Evolutionary conservation across 2,888 invertebrate genomes (phyloP).

Genomic region (Drosophila mulleri): DNA sequence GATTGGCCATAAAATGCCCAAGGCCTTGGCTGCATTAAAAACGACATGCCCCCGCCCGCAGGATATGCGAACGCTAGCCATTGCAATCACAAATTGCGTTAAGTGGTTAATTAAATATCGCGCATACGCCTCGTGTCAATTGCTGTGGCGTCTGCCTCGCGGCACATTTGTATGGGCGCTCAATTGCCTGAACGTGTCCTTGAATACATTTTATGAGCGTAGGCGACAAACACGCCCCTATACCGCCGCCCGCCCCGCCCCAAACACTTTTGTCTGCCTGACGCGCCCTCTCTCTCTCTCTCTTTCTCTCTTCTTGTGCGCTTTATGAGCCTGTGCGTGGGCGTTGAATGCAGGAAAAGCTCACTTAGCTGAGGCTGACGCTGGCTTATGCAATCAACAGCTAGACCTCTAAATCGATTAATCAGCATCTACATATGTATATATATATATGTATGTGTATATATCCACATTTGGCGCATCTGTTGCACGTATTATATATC

Average conservation of each 20-base stretch:
- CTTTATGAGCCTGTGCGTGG: conserved; percentile 24
- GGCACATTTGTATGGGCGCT: conserved; percentile 52
- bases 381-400: conserved; percentile 26
- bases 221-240: not conserved
- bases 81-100: not conserved
- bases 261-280: not conserved
- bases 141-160: conserved; percentile 13
- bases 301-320: not conserved
- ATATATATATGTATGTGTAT: not conserved
- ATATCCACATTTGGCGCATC: conserved; percentile 3
- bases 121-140: conserved; percentile 51
- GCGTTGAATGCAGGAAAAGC: conserved; percentile 14
- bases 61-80: not conserved
- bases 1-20: not conserved
- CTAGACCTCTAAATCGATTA: conserved; percentile 10
- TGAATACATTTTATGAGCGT: conserved; percentile 38
- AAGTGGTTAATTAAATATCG: conserved; percentile 48
- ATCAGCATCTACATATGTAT: conserved; percentile 5
- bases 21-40: too few species aligned
- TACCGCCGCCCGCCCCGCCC: not conserved
- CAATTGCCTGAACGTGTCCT: conserved; percentile 54
- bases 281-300: not conserved
- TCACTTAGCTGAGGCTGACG: conserved; percentile 6
- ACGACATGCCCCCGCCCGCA: not conserved
- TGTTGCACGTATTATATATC: not conserved